These are phyloP conservation scores for Cheilosia grossa DNA, from an alignment of 2,888 invertebrate species.

Conservation along the genomic window DNA sequence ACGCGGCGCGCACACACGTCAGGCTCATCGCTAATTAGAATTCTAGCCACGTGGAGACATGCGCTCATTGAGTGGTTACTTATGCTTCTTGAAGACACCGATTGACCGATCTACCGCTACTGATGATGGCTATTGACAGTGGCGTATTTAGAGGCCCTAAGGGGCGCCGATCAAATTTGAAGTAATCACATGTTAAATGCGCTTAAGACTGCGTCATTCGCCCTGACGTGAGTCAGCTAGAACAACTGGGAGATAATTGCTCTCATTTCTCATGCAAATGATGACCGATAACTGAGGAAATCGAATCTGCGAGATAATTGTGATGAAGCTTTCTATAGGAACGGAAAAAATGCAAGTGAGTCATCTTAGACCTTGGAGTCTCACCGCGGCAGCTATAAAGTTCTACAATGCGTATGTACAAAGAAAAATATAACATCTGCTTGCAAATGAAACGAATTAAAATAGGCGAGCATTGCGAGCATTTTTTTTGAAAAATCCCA, in stretches of 20 bases:
- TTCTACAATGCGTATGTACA: too few relatives aligned
- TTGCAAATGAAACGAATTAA: too few relatives aligned
- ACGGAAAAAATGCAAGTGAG: background rate
- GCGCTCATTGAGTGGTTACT: conserved; percentile 56
- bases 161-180: background rate
- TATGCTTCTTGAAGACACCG: conserved; percentile 58
- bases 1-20: conserved; percentile 21
- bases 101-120: conserved; percentile 56
- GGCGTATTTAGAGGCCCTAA: conserved; percentile 15
- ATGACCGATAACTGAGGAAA: conserved; percentile 20
- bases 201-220: conserved; percentile 4
- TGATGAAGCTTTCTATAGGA: background rate
- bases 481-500: too few relatives aligned
- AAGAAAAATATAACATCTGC: too few relatives aligned
- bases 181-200: background rate
- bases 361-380: background rate
- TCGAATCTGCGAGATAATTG: background rate
- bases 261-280: conserved; percentile 11
- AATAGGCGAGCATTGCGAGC: too few relatives aligned
- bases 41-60: conserved; percentile 53
- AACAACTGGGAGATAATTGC: background rate
- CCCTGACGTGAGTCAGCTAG: conserved; percentile 17
- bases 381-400: too few relatives aligned
- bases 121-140: conserved; percentile 27
- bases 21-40: conserved; percentile 43